Evolutionary conservation across 2,888 invertebrate genomes (phyloP), one percentile per base, ranked within the genome.

Genomic region (Pseudoips prasinana): DNA sequence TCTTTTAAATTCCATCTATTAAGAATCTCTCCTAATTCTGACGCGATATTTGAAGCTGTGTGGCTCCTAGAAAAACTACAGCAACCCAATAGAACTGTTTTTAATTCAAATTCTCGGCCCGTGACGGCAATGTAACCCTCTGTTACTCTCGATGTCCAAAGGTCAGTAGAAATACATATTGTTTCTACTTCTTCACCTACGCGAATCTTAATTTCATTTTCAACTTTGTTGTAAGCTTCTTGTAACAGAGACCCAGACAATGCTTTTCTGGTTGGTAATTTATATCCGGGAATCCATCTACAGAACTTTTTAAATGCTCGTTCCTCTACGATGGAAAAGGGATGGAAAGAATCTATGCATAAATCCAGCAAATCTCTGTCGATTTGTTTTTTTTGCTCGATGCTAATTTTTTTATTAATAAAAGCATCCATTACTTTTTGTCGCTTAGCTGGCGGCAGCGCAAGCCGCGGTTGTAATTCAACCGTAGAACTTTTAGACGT

Each of bases 61-160:
- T 33, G 39, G 23, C 17, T 39, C 8, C 29, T 33, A 22, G 39
- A 24, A 29, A 39, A 39, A 33, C 23, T 10, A 11, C 33, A 33
- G 23, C 39, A 33, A 18, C 25, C 39, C 20, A 39, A 20, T 25
- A 36, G 18, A 2, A 31, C 23, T 9, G 31, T 31, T 27, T 37
- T 37, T 7, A 30, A 23, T 14, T 14, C 14, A 14, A 14, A 14
- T 14, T 14, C 14, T 14, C 14, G 14, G 14, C 33, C 37, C n/a
- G 33, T 42, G 7, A 42, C 7, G 7, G 30, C 37, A 10, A 31
- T 41, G 10, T 37, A 37, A 1, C 30, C 26, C 4, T 41, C 41
- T 7, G 11, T 29, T 3, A 11, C 10, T 8, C 22, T 29, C 3
- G 40, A 40, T 4, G 35, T 35, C 40, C 40, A 40, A 10, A 35